These are phyloP conservation scores for Drosophila sordidapex DNA, from an alignment of 2,888 invertebrate species.

Conservation along the genomic window DNA sequence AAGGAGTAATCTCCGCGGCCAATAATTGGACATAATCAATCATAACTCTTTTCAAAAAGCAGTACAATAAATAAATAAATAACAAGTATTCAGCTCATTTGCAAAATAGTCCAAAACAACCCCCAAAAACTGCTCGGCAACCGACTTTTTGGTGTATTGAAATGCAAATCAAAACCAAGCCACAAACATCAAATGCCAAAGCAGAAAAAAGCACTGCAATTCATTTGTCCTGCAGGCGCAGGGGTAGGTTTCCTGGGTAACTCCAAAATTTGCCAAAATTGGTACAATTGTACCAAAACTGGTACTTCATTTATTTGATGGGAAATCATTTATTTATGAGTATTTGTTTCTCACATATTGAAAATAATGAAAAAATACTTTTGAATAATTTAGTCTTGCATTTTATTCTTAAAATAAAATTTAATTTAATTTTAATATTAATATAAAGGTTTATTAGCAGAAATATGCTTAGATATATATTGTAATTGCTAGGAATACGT, in stretches of 20 bases:
- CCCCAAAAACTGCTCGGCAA: slow-evolving; percentile 38
- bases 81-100: neutral
- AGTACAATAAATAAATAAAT: neutral
- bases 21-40: neutral
- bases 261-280: slow-evolving; percentile 21
- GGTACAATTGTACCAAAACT: slow-evolving; percentile 44
- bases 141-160: slow-evolving; percentile 44
- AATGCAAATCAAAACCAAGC: slow-evolving; percentile 46
- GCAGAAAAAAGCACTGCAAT: slow-evolving; percentile 34
- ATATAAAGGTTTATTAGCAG: neutral
- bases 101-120: slow-evolving; percentile 21
- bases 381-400: neutral
- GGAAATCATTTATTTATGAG: neutral
- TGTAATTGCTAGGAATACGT: neutral
- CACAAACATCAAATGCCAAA: slow-evolving; percentile 47
- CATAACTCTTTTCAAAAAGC: neutral
- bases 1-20: neutral
- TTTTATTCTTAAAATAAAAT: neutral
- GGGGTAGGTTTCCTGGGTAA: slow-evolving; percentile 44
- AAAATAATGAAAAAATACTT: neutral
- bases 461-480: neutral
- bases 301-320: neutral
- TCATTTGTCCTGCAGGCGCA: slow-evolving; percentile 17
- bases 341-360: neutral
- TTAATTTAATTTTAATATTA: neutral